Base-by-base conservation (phyloP, 2,797 vertebrate species). In the Eospalax fontanierii region DNA sequence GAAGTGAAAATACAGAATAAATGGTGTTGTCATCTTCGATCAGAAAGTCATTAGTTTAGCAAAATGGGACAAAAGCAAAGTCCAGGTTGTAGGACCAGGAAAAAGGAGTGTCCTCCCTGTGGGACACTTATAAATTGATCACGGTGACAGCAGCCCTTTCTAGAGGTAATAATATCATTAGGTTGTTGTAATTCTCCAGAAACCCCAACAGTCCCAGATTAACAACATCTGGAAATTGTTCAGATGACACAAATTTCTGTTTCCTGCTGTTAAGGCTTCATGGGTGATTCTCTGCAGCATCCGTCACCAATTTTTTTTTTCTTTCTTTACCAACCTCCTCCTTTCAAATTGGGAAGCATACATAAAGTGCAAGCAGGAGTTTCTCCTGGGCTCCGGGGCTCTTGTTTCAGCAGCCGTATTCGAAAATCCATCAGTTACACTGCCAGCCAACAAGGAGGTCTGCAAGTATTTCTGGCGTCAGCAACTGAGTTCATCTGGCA, bases 311-410 rank as follows among this genome's bases (percentile, higher is more conserved):
- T 43, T 38, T 33, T 35, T 50, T 35, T 76, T 9, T 93, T 95
- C 95, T 96, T 92, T 90, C 92, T 95, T 95, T 95, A 50, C 90
- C 96, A 97, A 95, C 66, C 87, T 97, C 95, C 90, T 98, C 85
- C 95, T 94, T 97, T 73, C 89, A 78, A 98, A 93, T 96, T 95
- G 97, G 96, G 92, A 96, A 90, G 43, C 15, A 11, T 71, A 90
- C n/a, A 92, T 98, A 98, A 99, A 98, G 98, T 98, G 98, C 98
- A 98, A 98, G 94, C 96, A 98, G 97, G 95, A 97, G 88, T 97
- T 95, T 63, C 68, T 65, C 97, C 81, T 83, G 80, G 88, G 88
- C 87, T 96, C 90, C 71, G 94, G 93, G 90, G 87, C 93, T 96
- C 86, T 21, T 90, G 35, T 96, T 95, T 93, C 93, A 89, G 96